These are phyloP conservation scores for Ciona savignyi DNA, from an alignment of 23 tunicate species.

Conservation along the genomic window DNA sequence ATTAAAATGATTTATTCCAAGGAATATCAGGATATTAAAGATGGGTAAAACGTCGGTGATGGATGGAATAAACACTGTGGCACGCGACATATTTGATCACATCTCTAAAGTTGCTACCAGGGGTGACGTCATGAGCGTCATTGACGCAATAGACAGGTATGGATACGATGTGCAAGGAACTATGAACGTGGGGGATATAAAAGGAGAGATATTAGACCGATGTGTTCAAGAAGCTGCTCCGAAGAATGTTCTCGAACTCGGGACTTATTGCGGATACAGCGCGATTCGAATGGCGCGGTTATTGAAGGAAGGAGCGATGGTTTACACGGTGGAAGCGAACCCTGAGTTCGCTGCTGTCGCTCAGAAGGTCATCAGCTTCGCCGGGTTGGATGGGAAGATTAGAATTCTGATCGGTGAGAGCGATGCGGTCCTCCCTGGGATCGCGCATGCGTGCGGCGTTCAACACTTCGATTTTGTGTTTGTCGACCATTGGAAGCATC, in stretches of 20 bases:
- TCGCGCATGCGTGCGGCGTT: background rate
- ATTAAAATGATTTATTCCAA: too few relatives aligned
- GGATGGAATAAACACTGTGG: too few relatives aligned
- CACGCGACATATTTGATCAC: too few relatives aligned
- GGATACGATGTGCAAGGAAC: slow-evolving; percentile 2
- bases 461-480: slow-evolving; percentile 58
- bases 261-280: too few relatives aligned
- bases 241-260: slow-evolving; percentile 19
- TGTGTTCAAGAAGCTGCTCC: slow-evolving; percentile 41
- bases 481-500: slow-evolving; percentile 48
- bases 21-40: too few relatives aligned
- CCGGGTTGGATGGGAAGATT: slow-evolving; percentile 47
- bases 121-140: too few relatives aligned
- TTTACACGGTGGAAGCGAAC: slow-evolving; percentile 21
- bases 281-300: slow-evolving; percentile 42
- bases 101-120: too few relatives aligned
- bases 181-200: slow-evolving; percentile 46
- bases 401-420: slow-evolving; percentile 11
- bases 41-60: too few relatives aligned
- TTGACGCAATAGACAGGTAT: too few relatives aligned
- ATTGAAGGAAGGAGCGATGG: slow-evolving; percentile 18
- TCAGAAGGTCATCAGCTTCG: slow-evolving; percentile 19
- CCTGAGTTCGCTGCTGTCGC: slow-evolving; percentile 20
- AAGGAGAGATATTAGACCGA: slow-evolving; percentile 46
- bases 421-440: slow-evolving; percentile 1